Conservation (phyloP, 2,113 vertebrate species). For the Leptobrachium ailaonicum region DNA sequence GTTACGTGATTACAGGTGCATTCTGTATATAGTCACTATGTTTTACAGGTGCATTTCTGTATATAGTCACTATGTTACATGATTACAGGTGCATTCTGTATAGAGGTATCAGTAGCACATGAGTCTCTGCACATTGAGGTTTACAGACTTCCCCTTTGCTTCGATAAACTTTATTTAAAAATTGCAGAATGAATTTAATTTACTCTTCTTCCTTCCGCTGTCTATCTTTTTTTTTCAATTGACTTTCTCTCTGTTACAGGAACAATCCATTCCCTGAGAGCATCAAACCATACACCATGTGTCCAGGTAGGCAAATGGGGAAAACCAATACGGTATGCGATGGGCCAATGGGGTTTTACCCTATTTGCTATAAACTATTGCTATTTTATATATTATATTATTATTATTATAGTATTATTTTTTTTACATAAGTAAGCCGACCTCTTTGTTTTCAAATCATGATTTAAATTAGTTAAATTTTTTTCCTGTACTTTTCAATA, state of each 20-base stretch:
- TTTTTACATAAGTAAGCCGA: neutral
- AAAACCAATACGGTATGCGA: neutral
- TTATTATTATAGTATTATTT: neutral
- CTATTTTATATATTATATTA: no score
- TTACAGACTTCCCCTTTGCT: no score
- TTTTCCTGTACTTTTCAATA: no score
- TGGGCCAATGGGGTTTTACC: neutral
- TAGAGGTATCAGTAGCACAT: no score
- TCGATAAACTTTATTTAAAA: no score
- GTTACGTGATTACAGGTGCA: no score
- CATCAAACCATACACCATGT: conserved; percentile 18
- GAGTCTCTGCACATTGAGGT: no score
- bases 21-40: no score
- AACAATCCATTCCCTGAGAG: conserved; percentile 3
- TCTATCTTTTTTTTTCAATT: conserved; percentile 41
- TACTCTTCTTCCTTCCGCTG: conserved; percentile 29
- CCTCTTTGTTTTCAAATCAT: neutral
- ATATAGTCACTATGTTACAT: no score
- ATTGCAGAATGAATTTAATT: neutral
- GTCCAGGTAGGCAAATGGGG: neutral
- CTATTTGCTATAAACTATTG: neutral
- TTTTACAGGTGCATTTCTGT: no score
- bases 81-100: no score
- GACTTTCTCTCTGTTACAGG: conserved; percentile 40
- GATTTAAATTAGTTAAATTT: neutral